These are phyloP conservation scores for Oxystoma pomonae DNA, from an alignment of 2,888 invertebrate genomes.

Conservation along the genomic window DNA sequence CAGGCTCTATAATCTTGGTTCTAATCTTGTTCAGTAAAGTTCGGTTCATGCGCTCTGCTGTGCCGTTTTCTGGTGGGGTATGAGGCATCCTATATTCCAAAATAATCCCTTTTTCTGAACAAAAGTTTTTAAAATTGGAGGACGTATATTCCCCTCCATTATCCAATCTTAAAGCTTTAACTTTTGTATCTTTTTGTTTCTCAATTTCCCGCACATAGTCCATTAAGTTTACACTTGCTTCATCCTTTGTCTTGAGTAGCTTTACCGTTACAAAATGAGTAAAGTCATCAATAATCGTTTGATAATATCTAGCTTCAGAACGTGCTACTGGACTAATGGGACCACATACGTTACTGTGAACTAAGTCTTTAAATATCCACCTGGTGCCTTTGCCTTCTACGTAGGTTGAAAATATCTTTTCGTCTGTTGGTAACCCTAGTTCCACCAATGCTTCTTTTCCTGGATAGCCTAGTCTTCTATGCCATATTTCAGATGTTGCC, in stretches of 20 bases:
- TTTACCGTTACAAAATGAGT: slow-evolving; percentile 11
- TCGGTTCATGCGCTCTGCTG: slow-evolving; percentile 18
- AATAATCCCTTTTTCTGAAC: slow-evolving; percentile 3
- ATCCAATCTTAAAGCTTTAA: slow-evolving; percentile 8
- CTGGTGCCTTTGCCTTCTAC: slow-evolving; percentile 2
- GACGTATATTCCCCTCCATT: slow-evolving; percentile 11
- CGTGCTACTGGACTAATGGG: slow-evolving; percentile 12
- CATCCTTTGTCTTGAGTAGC: slow-evolving; percentile 7
- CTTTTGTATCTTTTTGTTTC: slow-evolving; percentile 10
- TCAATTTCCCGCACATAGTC: slow-evolving; percentile 3
- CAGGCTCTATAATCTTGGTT: slow-evolving; percentile 12
- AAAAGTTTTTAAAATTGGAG: slow-evolving; percentile 6
- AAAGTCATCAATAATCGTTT: slow-evolving; percentile 18
- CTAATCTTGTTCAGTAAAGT: slow-evolving; percentile 17
- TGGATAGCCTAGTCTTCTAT: slow-evolving; percentile 10
- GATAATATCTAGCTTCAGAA: slow-evolving; percentile 13
- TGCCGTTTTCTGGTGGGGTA: slow-evolving; percentile 7
- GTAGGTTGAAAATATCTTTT: slow-evolving; percentile 4
- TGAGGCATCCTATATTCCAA: slow-evolving; percentile 7
- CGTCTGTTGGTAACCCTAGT: slow-evolving; percentile 5
- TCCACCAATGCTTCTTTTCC: slow-evolving; percentile 2
- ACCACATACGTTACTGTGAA: slow-evolving; percentile 7
- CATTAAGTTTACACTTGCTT: slow-evolving; percentile 1
- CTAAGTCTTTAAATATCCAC: slow-evolving; percentile 11
- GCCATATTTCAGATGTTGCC: background rate